phyloP scores from a whole-genome alignment of 2,113 vertebrate genomes.

The Nymphicus hollandicus region DNA sequence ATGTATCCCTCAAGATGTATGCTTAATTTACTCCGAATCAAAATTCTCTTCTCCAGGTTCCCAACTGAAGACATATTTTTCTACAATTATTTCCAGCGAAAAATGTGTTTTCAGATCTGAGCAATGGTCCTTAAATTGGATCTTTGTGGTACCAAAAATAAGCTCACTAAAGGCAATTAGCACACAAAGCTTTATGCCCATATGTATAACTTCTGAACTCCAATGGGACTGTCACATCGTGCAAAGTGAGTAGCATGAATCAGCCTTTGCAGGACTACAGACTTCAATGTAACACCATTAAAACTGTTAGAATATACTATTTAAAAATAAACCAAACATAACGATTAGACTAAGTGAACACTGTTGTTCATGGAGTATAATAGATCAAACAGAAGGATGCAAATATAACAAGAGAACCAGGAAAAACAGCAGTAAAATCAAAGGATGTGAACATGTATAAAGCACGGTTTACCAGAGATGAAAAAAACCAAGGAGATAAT shows the following conservation, averaged over 20 bases:
- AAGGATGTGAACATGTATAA: not conserved
- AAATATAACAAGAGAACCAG: not conserved
- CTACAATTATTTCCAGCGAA: not conserved
- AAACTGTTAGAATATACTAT: not conserved
- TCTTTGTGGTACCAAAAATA: not conserved
- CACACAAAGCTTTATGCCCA: not conserved
- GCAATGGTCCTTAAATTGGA: not conserved
- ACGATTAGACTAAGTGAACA: not conserved
- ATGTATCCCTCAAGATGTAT: not conserved
- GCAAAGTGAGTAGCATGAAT: not conserved
- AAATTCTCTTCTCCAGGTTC: not conserved
- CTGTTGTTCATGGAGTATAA: not conserved
- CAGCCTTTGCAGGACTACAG: not conserved
- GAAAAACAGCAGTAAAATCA: not conserved
- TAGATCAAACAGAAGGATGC: not conserved
- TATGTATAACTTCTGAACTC: not conserved
- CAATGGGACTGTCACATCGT: not conserved
- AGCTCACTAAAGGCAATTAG: not conserved
- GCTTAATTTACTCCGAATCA: not conserved
- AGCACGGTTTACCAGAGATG: not conserved
- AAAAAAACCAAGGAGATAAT: not conserved
- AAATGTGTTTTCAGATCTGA: not conserved
- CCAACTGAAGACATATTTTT: not conserved
- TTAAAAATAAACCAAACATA: not conserved
- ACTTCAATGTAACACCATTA: not conserved